Evolutionary conservation across 2,113 vertebrate genomes (phyloP), one percentile per base, ranked within the genome.

Genomic region (Gasterosteus nipponicus): DNA sequence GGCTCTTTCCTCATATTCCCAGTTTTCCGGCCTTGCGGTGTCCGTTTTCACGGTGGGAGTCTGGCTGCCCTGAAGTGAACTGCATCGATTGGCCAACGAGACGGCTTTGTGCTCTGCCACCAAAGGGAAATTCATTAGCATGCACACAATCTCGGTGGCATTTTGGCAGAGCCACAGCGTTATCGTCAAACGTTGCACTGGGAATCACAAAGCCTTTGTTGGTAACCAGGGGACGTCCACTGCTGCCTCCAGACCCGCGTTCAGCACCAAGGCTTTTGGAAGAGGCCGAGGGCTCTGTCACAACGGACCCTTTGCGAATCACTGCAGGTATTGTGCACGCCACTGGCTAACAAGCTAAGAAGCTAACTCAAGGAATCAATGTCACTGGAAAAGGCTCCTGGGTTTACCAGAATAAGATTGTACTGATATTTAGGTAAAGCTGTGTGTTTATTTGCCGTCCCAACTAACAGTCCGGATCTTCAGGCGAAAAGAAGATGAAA

Each of bases 121-220:
- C 46, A 58, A 75, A 86, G 79, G 75, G 72, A 77, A 65, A 83
- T 72, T 90, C 87, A 90, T 92, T 89, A 89, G 66, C 71, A 89
- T 92, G 81, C 82, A 80, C 59, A 69, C 62, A 71, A 31, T 75
- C 86, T 73, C 86, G 68, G 69, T 88, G 86, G 84, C 87, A 87
- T 92, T 87, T 89, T 87, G 83, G 82, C 85, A 80, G 33, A 31
- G 64, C 11, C 78, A 87, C 79, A 86, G 71, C 53, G 68, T 79
- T 77, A 67, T 77, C 53, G 69, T 80, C 64, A 79, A 86, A 80
- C 77, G 73, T 51, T 78, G 66, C 80, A 70, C 15, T 53, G 83
- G 77, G 78, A 86, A 86, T 89, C 82, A 77, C 77, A 87, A 66
- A 73, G 78, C 38, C 62, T 80, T 19, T 15, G 53, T 73, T 81